A percentile compares a stretch with the other conserved stretches of the same genome.
Evolutionary conservation across 2,797 vertebrate genomes (phyloP).

Genomic region (Malacoraja senta): DNA sequence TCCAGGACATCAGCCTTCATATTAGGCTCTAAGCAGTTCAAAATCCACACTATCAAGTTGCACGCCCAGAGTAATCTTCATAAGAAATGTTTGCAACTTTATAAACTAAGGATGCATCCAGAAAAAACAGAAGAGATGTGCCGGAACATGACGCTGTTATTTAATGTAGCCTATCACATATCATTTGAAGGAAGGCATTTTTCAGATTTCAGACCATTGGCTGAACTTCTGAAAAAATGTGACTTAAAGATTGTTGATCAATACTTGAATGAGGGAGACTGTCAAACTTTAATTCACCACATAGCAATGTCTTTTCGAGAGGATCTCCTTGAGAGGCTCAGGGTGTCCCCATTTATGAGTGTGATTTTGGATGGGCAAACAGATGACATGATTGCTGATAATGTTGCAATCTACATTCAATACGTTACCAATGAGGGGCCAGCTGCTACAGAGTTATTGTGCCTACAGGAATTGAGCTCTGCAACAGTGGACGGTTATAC

Average conservation of each 20-base stretch:
- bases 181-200: conserved; percentile 83
- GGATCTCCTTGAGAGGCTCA: conserved; percentile 84
- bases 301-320: conserved; percentile 79
- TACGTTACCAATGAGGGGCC: conserved; percentile 79
- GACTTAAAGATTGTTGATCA: conserved; percentile 95
- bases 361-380: conserved; percentile 88
- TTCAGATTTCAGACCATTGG: conserved; percentile 82
- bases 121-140: conserved; percentile 98
- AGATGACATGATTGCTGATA: conserved; percentile 78
- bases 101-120: conserved; percentile 92
- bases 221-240: conserved; percentile 84
- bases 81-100: conserved; percentile 96
- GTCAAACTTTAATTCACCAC: conserved; percentile 87
- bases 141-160: conserved; percentile 84
- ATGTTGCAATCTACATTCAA: conserved; percentile 83
- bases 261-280: conserved; percentile 93
- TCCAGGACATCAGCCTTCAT: conserved; percentile 93
- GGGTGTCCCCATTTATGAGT: conserved; percentile 83
- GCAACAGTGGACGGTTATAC: conserved; percentile 79
- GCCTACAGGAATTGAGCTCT: conserved; percentile 79
- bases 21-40: conserved; percentile 93
- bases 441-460: conserved; percentile 82
- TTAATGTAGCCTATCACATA: conserved; percentile 89
- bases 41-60: conserved; percentile 96
- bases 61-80: conserved; percentile 98